Percentiles rank a stretch among this genome's conserved stretches.
These are phyloP conservation scores for Coturnix japonica DNA, from an alignment of 2,113 vertebrate genomes.

Conservation along the genomic window DNA sequence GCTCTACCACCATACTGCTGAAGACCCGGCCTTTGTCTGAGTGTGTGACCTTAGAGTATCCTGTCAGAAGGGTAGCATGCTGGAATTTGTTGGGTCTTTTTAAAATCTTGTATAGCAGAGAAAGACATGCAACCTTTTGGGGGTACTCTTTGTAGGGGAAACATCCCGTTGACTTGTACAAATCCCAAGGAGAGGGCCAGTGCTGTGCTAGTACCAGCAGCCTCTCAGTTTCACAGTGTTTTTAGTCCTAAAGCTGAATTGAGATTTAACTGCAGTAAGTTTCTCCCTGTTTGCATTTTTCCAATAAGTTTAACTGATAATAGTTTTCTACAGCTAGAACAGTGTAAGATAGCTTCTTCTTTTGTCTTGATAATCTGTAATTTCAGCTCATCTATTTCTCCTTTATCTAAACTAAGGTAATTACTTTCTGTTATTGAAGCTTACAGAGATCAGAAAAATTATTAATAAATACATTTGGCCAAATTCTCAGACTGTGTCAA, in stretches of 20 bases:
- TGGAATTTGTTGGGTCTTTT: not conserved
- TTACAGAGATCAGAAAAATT: not conserved
- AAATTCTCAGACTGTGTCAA: not conserved
- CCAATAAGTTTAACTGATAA: not conserved
- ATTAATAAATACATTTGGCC: not conserved
- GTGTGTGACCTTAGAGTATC: not conserved
- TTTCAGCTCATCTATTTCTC: not conserved
- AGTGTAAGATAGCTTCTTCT: not conserved
- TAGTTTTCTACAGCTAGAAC: not conserved
- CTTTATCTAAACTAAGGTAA: not conserved
- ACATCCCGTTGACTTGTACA: not conserved
- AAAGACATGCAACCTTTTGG: not conserved
- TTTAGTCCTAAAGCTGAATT: not conserved
- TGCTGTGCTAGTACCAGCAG: not conserved
- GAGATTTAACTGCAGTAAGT: not conserved
- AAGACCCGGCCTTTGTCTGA: not conserved
- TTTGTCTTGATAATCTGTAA: not conserved
- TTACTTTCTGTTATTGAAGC: not conserved
- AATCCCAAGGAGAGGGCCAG: not conserved
- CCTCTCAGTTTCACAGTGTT: not conserved
- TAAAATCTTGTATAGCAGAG: not conserved
- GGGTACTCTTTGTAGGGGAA: not conserved
- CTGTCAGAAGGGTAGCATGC: not conserved
- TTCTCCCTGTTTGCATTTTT: not conserved
- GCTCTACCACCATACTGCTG: not conserved